Evolutionary conservation across 2,113 vertebrate species (phyloP), one percentile per base, ranked within the genome.

Genomic region (Anser cygnoides): DNA sequence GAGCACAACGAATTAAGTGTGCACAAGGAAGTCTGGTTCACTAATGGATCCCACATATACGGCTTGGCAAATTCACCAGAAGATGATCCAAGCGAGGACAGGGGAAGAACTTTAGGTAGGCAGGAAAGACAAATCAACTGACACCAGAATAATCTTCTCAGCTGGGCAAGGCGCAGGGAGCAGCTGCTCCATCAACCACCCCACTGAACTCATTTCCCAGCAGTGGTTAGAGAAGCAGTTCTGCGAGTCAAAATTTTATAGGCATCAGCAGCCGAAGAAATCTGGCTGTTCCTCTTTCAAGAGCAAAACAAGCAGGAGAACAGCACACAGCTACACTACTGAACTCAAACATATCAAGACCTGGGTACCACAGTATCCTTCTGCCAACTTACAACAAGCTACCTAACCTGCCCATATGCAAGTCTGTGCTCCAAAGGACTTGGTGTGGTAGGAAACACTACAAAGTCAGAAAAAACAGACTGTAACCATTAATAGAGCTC

Each of bases 121-220:
- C 89, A 97, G 84, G 84, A 92, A 94, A 92, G 71, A 81, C 89
- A 93, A 87, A 96, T 89, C 81, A 92, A 93, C 95, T 87, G 67
- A 95, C 58, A 87, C 87, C 84, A 85, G 59, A 96, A 97, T 93
- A 83, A 95, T 89, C 93, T 94, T 87, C 95, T 96, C 91, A 91
- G 81, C 87, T 94, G 84, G 91, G 77, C 92, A 84, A 95, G 90
- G 89, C 67, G 2, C 87, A 80, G 84, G 89, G 91, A 97, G 95
- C 96, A 97, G 93, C 95, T 97, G 96, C 91, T 96, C 91, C 91
- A 93, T 79, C 93, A 92, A 94, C 96, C 91, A 96, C 93, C 93
- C 96, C 89, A 93, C 92, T 79, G 96, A 94, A 96, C 95, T 97
- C 58, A 96, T 91, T 91, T 97, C 96, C 93, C 96, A 96, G 77